phyloP scores from a whole-genome alignment of 2,888 invertebrate genomes.

The Agrilus mali region DNA sequence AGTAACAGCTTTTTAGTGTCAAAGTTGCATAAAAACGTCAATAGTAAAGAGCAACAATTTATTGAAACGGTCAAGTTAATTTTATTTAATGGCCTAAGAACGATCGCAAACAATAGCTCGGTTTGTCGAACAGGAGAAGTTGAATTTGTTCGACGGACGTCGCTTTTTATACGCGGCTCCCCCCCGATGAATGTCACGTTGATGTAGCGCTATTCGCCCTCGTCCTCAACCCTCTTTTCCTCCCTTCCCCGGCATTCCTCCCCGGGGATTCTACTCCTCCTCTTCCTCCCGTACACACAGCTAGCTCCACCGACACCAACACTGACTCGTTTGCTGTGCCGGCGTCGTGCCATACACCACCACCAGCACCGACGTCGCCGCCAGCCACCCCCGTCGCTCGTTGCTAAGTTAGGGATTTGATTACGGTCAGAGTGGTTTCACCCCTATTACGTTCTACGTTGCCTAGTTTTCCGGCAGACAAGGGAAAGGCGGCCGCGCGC shows the following conservation, averaged over 20 bases:
- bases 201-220: slow-evolving; percentile 26
- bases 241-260: slow-evolving; percentile 13
- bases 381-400: slow-evolving; percentile 17
- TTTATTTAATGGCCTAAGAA: slow-evolving; percentile 12
- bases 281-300: too few relatives aligned
- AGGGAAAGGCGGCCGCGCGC: slow-evolving; percentile 42
- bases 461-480: slow-evolving; percentile 37
- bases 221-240: slow-evolving; percentile 24
- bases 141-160: slow-evolving; percentile 25
- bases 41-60: too few relatives aligned
- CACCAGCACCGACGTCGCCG: too few relatives aligned
- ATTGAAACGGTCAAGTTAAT: slow-evolving; percentile 5
- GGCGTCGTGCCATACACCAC: too few relatives aligned
- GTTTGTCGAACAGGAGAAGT: slow-evolving; percentile 15
- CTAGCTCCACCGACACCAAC: too few relatives aligned
- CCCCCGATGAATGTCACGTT: slow-evolving; percentile 19
- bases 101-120: slow-evolving; percentile 15
- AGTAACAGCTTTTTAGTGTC: too few relatives aligned
- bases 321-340: too few relatives aligned
- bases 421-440: slow-evolving; percentile 38
- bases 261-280: too few relatives aligned
- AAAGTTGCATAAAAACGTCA: too few relatives aligned
- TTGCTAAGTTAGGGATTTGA: slow-evolving; percentile 32
- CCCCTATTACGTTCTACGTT: slow-evolving; percentile 32
- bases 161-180: slow-evolving; percentile 25